phyloP scores from a whole-genome alignment of 2,113 vertebrate genomes.

The Piprites chloris region DNA sequence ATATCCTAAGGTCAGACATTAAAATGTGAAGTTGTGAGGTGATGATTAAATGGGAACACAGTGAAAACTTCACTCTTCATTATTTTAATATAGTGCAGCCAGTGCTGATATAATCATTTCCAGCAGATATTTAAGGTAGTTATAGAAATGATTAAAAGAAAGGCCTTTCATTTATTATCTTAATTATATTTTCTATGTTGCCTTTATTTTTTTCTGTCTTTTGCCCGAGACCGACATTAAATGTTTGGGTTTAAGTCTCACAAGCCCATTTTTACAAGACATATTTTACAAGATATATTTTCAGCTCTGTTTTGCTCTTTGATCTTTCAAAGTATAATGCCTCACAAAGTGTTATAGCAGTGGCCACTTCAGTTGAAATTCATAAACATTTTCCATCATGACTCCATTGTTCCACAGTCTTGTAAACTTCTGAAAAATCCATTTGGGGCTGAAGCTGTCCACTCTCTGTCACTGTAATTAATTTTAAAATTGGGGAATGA shows the following conservation, averaged over 20 bases:
- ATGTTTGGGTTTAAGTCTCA: conserved; percentile 1
- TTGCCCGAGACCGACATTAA: not conserved
- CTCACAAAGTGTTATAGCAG: not conserved
- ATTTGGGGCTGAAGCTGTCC: not conserved
- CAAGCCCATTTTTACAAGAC: conserved; percentile 35
- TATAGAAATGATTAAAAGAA: conserved; percentile 63
- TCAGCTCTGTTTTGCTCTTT: conserved; percentile 11
- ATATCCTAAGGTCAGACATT: conserved; percentile 68
- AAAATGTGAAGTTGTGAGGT: conserved; percentile 66
- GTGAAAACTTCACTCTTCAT: conserved; percentile 64
- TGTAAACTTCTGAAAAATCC: not conserved
- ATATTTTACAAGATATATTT: too few species aligned
- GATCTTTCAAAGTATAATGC: conserved; percentile 22
- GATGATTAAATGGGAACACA: conserved; percentile 61
- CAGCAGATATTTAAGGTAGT: conserved; percentile 51
- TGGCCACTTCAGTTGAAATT: conserved; percentile 4
- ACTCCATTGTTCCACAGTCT: not conserved
- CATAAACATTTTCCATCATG: conserved; percentile 6
- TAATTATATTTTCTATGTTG: conserved; percentile 43
- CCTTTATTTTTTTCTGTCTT: not conserved
- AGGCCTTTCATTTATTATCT: conserved; percentile 59
- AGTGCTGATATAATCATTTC: conserved; percentile 45
- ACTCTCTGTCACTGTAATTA: not conserved
- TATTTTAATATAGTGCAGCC: conserved; percentile 54
- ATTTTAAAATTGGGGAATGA: not conserved